phyloP scores from a whole-genome alignment of 2,888 invertebrate genomes.

The Mycalesis mineus region DNA sequence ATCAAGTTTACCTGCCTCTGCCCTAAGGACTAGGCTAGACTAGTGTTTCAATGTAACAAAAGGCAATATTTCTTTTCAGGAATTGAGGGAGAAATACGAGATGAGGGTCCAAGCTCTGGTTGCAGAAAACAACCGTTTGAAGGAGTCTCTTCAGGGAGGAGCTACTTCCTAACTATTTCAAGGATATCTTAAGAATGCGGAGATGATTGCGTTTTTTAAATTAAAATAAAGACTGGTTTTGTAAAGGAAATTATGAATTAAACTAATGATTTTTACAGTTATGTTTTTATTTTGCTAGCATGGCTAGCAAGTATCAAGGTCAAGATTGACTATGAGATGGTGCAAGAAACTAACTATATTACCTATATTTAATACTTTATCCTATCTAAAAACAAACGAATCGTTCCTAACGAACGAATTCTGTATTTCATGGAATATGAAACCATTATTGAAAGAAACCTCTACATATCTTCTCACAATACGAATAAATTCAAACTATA shows the following conservation, averaged over 20 bases:
- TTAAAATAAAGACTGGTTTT: constrained; percentile 19
- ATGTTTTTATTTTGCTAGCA: not conserved
- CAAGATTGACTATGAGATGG: too few species aligned
- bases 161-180: not conserved
- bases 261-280: constrained; percentile 1
- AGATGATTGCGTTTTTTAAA: not conserved
- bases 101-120: constrained; percentile 79
- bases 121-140: constrained; percentile 70
- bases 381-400: too few species aligned
- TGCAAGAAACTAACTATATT: too few species aligned
- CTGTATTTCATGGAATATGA: too few species aligned
- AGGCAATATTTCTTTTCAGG: constrained; percentile 51
- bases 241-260: constrained; percentile 11
- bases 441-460: too few species aligned
- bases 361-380: too few species aligned
- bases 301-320: too few species aligned
- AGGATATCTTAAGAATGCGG: constrained; percentile 2
- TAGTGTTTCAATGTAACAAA: constrained; percentile 1
- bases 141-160: constrained; percentile 34
- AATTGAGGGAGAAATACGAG: constrained; percentile 82
- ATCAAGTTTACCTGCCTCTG: too few species aligned
- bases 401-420: too few species aligned
- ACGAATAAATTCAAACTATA: too few species aligned
- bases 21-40: too few species aligned
- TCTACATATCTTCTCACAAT: too few species aligned